Conservation (phyloP, 1,140 invertebrate genomes). For the Bombus sylvicola region DNA sequence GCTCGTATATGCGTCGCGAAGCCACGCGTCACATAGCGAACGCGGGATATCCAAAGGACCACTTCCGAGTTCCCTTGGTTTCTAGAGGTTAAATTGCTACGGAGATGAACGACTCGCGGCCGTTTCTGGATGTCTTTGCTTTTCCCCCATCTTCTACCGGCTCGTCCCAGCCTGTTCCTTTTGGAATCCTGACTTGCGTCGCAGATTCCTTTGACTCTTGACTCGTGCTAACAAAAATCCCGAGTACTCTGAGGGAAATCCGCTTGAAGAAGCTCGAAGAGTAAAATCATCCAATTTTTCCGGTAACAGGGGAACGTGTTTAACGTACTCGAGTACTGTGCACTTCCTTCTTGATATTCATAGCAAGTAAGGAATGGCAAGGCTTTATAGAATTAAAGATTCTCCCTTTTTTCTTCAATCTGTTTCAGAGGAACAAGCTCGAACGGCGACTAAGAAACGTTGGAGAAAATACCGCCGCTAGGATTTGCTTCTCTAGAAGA, state of each 20-base stretch:
- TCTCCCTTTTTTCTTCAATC: neutral
- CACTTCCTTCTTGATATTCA: neutral
- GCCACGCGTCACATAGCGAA: neutral
- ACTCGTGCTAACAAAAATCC: conserved; percentile 21
- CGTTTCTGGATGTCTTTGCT: neutral
- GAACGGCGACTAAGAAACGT: conserved; percentile 25
- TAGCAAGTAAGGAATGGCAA: neutral
- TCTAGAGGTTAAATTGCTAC: conserved; percentile 23
- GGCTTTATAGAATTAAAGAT: conserved; percentile 13
- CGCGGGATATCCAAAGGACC: conserved; percentile 20
- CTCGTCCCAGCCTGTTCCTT: neutral
- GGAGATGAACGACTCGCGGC: neutral
- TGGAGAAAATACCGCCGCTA: conserved; percentile 13
- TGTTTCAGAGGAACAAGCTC: neutral
- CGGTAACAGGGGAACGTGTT: neutral
- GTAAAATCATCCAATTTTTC: neutral
- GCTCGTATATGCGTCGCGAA: neutral
- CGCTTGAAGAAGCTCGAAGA: neutral
- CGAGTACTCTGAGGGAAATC: neutral
- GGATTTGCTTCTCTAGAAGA: conserved; percentile 11
- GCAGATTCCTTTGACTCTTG: conserved; percentile 11
- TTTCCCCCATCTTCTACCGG: neutral
- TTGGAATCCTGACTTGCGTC: neutral
- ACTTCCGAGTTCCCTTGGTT: conserved; percentile 18
- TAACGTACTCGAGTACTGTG: neutral